Percentiles rank a stretch among this genome's conserved stretches.
phyloP scores from a whole-genome alignment of 2,797 vertebrate genomes.

The Emys orbicularis region DNA sequence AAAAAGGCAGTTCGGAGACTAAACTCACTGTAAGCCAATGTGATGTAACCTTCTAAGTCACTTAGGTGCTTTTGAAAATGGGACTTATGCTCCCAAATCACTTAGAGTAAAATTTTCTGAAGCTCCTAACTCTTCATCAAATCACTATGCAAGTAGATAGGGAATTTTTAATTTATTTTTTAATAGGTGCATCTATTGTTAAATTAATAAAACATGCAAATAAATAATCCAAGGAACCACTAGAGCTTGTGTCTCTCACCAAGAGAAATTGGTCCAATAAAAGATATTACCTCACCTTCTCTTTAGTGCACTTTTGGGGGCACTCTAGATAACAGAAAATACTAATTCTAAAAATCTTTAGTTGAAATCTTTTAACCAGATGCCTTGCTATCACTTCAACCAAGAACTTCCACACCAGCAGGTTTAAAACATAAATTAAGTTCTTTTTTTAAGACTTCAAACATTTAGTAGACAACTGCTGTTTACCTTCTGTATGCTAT shows the following conservation, averaged over 20 bases:
- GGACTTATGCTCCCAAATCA: not conserved
- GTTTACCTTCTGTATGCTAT: slow-evolving; percentile 7
- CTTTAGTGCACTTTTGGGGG: too few species aligned
- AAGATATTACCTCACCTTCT: too few species aligned
- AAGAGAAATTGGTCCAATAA: too few species aligned
- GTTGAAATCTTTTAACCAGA: slow-evolving; percentile 27
- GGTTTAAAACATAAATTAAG: slow-evolving; percentile 31
- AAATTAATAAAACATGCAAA: not conserved
- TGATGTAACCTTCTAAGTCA: not conserved
- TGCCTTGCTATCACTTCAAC: slow-evolving; percentile 42
- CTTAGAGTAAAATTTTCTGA: not conserved
- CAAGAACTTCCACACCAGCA: slow-evolving; percentile 22
- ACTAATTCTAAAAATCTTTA: slow-evolving; percentile 59
- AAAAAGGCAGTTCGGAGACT: not conserved
- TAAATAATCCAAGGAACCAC: not conserved
- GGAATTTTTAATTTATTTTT: too few species aligned
- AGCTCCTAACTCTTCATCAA: not conserved
- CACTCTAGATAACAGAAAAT: too few species aligned
- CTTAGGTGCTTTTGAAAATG: not conserved
- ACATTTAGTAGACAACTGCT: not conserved
- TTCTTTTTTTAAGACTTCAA: slow-evolving; percentile 50
- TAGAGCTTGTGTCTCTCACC: not conserved
- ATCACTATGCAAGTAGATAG: too few species aligned
- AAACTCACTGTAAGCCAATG: not conserved
- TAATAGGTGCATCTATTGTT: not conserved